Evolutionary conservation across 2,113 vertebrate genomes (phyloP), one percentile per base, ranked within the genome.

Genomic region (Podarcis muralis): DNA sequence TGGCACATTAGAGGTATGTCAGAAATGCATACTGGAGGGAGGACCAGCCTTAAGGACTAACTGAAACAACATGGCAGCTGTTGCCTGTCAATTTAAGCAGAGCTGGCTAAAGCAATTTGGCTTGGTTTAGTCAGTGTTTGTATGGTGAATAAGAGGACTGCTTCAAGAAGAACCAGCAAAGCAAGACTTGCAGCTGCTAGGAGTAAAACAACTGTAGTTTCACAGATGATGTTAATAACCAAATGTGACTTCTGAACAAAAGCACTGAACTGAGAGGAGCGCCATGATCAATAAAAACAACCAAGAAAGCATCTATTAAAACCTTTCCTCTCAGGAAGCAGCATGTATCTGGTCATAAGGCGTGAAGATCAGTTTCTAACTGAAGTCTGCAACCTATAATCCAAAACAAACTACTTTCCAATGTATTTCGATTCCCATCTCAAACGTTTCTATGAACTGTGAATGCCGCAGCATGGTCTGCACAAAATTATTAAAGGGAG

Each of bases 351-450:
- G 15, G 25, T 43, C 32, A 81, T 15, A 72, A 48, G 77, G n/a
- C 0, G 0, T 0, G 37, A 35, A 48, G 13, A 66, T 0, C 0
- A 0, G 9, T 79, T 78, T 79, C 62, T 43, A 2, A 75, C 9
- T 32, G 20, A 37, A 48, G 0, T 0, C 30, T 0, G 0, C 59
- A 65, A 35, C 0, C 1, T 25, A 2, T 2, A 0, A 0, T 37
- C n/a, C n/a, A 11, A 3, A 48, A 22, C 1, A 25, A 30, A 18
- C 0, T 0, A 0, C 22, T 0, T 0, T 4, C 18, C 83, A 0
- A 68, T n/a, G 5, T 32, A 80, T 23, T 7, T 25, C 40, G 37
- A 79, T 11, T 6, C 25, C 8, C 25, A 84, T 0, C 20, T 18
- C 68, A 84, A 72, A 84, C 57, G 32, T 48, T 9, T 0, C 0